These are phyloP conservation scores for Tetraodon nigroviridis DNA, from an alignment of 2,113 vertebrate genomes.

Conservation along the genomic window DNA sequence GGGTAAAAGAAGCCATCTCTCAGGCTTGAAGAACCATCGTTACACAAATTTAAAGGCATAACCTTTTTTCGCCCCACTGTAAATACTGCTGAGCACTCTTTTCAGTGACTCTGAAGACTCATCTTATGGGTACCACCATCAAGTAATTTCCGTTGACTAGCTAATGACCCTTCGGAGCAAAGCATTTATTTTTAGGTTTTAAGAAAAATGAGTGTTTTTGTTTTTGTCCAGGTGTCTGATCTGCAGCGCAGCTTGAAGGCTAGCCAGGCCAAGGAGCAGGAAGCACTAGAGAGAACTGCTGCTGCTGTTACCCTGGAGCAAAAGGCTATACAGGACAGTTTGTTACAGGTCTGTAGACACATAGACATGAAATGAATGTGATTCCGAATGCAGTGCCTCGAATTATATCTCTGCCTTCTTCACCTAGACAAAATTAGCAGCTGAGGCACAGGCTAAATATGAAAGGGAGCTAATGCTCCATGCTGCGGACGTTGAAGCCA, in stretches of 20 bases:
- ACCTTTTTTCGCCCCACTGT: too few relatives aligned
- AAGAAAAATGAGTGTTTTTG: background rate
- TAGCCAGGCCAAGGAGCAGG: conserved; percentile 87
- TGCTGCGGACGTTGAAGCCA: conserved; percentile 89
- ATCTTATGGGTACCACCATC: too few relatives aligned
- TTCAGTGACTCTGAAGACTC: too few relatives aligned
- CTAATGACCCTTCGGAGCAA: too few relatives aligned
- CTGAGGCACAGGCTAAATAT: conserved; percentile 92
- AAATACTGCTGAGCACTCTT: too few relatives aligned
- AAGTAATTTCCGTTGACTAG: too few relatives aligned
- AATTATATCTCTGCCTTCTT: background rate
- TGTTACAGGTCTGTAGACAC: conserved; percentile 79
- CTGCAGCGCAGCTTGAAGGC: conserved; percentile 81
- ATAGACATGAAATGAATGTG: background rate
- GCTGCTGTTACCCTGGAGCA: conserved; percentile 84
- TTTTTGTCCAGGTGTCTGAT: conserved; percentile 77
- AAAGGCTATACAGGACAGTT: conserved; percentile 87
- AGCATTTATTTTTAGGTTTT: too few relatives aligned
- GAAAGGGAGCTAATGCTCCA: conserved; percentile 95
- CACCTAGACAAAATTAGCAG: conserved; percentile 83
- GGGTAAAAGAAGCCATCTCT: too few relatives aligned
- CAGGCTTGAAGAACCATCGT: too few relatives aligned
- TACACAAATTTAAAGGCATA: too few relatives aligned
- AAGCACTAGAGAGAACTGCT: conserved; percentile 85
- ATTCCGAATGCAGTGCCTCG: background rate